These are phyloP conservation scores for Xenopus borealis DNA, from an alignment of 2,113 vertebrate genomes.

Conservation along the genomic window DNA sequence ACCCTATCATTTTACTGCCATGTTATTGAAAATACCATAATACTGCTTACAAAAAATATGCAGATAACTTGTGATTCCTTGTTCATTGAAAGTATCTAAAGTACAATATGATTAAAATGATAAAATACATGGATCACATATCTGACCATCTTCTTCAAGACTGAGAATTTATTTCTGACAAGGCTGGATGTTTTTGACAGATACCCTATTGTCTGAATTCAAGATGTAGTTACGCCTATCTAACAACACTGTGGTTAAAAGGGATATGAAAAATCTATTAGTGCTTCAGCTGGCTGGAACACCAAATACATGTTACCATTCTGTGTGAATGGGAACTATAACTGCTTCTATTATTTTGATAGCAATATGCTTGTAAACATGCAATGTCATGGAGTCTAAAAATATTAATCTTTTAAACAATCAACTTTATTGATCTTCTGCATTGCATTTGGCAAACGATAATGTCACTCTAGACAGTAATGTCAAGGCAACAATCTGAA, in stretches of 20 bases:
- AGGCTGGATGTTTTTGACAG: conserved; percentile 60
- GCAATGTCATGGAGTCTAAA: background rate
- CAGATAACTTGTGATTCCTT: conserved; percentile 47
- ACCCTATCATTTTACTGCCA: background rate
- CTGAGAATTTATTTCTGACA: conserved; percentile 59
- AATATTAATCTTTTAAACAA: conserved; percentile 44
- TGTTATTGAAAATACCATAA: conserved; percentile 1
- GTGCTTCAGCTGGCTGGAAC: conserved; percentile 46
- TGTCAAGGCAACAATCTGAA: conserved; percentile 32
- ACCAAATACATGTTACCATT: conserved; percentile 1
- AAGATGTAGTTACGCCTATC: conserved; percentile 59
- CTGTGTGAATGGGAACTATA: conserved; percentile 28
- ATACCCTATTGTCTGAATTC: conserved; percentile 59
- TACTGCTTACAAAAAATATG: background rate
- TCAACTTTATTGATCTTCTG: conserved; percentile 43
- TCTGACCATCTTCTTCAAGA: conserved; percentile 55
- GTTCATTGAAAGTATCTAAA: conserved; percentile 54
- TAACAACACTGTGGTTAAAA: conserved; percentile 60
- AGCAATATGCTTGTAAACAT: conserved; percentile 23
- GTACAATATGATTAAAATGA: conserved; percentile 57
- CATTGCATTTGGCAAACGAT: conserved; percentile 37
- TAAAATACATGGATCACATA: conserved; percentile 61
- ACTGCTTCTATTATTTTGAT: conserved; percentile 32
- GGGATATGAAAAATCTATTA: conserved; percentile 50
- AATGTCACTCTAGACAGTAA: conserved; percentile 29